Evolutionary conservation across 2,797 vertebrate genomes (phyloP), one percentile per base, ranked within the genome.

Genomic region (Alfaro cultratus): DNA sequence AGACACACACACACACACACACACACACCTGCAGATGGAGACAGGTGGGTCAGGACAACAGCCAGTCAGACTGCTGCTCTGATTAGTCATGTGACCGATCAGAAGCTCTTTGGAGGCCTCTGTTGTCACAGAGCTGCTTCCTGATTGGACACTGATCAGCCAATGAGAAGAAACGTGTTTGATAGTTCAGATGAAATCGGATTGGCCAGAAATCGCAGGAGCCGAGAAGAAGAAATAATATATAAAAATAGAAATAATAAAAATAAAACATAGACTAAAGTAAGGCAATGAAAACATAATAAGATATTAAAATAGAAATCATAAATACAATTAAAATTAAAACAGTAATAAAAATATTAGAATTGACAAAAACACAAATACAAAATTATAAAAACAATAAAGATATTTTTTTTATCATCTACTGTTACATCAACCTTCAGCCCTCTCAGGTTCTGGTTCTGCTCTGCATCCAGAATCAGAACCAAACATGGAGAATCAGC

Each of bases 1-100:
- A 85, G 7, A 83, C 73, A 62, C 80, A 86, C 84, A 51, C 18
- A 84, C 8, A 83, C 73, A 85, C 93, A 95, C 8, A 55, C 79
- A 86, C 84, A 55, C 53, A 76, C 78, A 82, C 75, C 70, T 60
- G 57, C 29, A 62, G 57, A 36, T 5, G 31, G 60, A 64, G 45
- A 57, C 78, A 87, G 83, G 86, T 86, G 81, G 73, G 71, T 75
- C 80, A 46, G 75, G 80, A 80, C 68, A 43, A 53, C 74, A 81
- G 71, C 82, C 87, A 86, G 85, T 86, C 36, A 71, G 76, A 78
- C 77, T 0, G n/a, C 82, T 51, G 81, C 36, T 43, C 80, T 90
- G 89, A 90, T 89, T 88, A 83, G 73, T 0, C 2, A 76, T 29
- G n/a, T 78, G 77, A 84, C 73, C 80, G 74, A 89, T 81, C 77